A percentile compares a stretch with the other conserved stretches of the same genome.
phyloP scores from a whole-genome alignment of 2,888 invertebrate species.

The Spialia ferax region DNA sequence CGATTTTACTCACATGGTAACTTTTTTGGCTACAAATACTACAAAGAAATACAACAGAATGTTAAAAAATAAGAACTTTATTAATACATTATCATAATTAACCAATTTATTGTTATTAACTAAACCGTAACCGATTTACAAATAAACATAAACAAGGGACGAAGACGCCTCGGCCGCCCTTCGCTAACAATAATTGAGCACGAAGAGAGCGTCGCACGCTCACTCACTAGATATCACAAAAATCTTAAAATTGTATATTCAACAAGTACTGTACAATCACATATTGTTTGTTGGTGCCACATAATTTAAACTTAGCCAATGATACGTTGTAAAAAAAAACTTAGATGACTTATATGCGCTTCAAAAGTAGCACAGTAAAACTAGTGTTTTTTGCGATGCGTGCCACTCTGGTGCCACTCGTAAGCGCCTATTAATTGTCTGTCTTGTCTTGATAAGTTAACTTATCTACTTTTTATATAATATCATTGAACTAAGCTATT shows the following conservation, averaged over 20 bases:
- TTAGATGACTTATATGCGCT: no score
- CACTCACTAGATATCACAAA: conserved; percentile 21
- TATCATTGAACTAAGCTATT: no score
- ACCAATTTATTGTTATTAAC: conserved; percentile 49
- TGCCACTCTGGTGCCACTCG: no score
- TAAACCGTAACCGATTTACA: conserved; percentile 57
- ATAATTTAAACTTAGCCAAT: no score
- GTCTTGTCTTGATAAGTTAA: no score
- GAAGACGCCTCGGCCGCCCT: conserved; percentile 35
- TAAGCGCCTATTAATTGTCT: no score
- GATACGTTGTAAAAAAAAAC: no score
- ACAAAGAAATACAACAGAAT: conserved; percentile 40
- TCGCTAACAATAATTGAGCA: conserved; percentile 29
- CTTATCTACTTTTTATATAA: no score
- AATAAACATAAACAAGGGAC: conserved; percentile 44
- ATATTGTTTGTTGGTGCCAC: neutral
- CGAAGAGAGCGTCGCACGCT: conserved; percentile 20
- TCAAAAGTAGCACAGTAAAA: no score
- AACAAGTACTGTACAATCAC: conserved; percentile 8
- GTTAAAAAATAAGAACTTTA: conserved; percentile 56
- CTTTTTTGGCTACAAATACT: no score
- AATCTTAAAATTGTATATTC: neutral
- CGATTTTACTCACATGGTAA: no score
- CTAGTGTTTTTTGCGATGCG: no score
- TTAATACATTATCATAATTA: conserved; percentile 52